Conservation (phyloP, 2,888 invertebrate genomes). For the Ormyrus pomaceus region DNA sequence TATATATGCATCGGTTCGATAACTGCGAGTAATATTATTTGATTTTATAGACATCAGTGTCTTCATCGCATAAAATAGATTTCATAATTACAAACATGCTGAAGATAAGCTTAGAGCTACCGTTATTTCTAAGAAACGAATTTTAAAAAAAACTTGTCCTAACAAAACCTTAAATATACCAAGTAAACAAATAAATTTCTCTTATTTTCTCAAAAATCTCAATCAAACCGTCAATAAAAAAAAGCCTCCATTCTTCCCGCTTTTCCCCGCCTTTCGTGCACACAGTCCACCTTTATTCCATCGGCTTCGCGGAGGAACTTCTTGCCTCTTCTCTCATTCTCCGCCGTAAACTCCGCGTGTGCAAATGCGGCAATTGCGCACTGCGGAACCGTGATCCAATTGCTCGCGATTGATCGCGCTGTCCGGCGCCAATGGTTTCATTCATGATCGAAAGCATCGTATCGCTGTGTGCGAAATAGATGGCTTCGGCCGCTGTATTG, state of each 20-base stretch:
- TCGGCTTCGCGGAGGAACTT: background rate
- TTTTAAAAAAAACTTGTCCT: too few relatives aligned
- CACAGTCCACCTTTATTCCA: background rate
- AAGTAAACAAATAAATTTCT: background rate
- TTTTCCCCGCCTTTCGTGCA: background rate
- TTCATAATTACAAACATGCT: too few relatives aligned
- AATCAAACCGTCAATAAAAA: background rate
- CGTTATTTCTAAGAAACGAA: too few relatives aligned
- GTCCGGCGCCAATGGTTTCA: slow-evolving; percentile 1
- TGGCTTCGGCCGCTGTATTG: background rate
- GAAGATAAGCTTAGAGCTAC: too few relatives aligned
- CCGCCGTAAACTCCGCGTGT: background rate
- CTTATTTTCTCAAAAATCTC: background rate
- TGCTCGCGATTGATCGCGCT: background rate
- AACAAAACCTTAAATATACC: too few relatives aligned
- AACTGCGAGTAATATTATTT: too few relatives aligned
- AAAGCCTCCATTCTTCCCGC: background rate
- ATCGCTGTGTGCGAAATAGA: background rate
- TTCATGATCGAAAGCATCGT: slow-evolving; percentile 7
- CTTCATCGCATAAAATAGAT: too few relatives aligned
- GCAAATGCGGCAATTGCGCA: background rate
- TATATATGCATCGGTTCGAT: too few relatives aligned
- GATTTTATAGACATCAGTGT: too few relatives aligned
- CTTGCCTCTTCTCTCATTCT: background rate
- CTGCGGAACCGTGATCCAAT: slow-evolving; percentile 41